phyloP scores from a whole-genome alignment of 2,113 vertebrate genomes.

The Chlorodrepanis virens region DNA sequence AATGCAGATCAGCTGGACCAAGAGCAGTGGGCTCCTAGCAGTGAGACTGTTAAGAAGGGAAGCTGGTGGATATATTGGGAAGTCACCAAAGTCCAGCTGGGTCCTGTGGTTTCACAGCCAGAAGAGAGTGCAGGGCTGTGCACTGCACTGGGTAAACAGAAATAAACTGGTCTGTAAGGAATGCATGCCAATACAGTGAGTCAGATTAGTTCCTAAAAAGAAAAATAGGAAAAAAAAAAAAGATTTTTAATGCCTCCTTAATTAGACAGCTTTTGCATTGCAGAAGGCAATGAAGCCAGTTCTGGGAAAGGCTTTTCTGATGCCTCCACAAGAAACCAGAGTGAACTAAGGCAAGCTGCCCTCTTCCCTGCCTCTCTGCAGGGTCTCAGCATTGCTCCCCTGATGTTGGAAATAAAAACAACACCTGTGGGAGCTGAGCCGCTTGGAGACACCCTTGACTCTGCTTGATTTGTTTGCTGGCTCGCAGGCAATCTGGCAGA shows the following conservation, averaged over 20 bases:
- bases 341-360: not conserved
- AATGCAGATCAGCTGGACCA: not conserved
- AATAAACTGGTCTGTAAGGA: not conserved
- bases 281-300: not conserved
- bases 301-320: not conserved
- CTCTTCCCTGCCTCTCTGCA: not conserved
- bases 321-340: not conserved
- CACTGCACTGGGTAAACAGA: not conserved
- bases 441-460: not conserved
- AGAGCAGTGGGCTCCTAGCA: not conserved
- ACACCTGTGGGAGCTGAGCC: not conserved
- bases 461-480: not conserved
- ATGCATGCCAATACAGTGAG: not conserved
- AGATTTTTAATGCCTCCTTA: not conserved
- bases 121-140: not conserved
- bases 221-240: not conserved
- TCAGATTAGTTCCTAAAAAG: conserved; percentile 51
- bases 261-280: not conserved
- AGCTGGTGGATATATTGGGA: not conserved
- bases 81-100: not conserved
- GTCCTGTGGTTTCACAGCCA: not conserved
- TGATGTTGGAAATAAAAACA: not conserved
- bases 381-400: not conserved
- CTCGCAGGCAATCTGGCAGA: not conserved
- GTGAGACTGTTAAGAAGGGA: not conserved